Base-by-base conservation (phyloP, 2,888 invertebrate species). In the Drosophila infuscata region DNA sequence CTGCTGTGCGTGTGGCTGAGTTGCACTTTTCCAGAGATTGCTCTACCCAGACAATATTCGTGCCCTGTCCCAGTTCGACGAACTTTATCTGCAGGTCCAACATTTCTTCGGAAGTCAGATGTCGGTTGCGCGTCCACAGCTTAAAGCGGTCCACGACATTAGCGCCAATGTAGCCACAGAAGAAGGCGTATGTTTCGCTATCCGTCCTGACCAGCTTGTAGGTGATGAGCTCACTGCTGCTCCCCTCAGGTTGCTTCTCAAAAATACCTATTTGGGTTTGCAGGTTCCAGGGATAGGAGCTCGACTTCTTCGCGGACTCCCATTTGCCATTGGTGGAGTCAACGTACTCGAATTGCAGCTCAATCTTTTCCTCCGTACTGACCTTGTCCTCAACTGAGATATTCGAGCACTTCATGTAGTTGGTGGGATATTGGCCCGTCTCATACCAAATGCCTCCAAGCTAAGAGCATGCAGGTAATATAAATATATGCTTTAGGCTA, bases 381-480 rank as follows among this genome's bases (percentile, higher is more conserved):
- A 65, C 25, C 0, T 11, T 54, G 5, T 29, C 17, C 0, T 62
- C 43, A 3, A 77, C 0, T 3, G 12, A 5, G 30, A 52, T 41
- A 0, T 49, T 69, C 32, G 41, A 43, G 11, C 43, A 43, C 43
- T 43, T 43, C 43, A 43, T 43, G 43, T 43, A 43, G 43, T 43
- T 20, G 43, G 20, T 20, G 43, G 43, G 43, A 12, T 43, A 43
- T 11, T 43, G 70, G 12, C 56, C 79, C 12, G 38, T 38, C n/a
- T 77, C 76, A 41, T 48, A 77, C 79, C 79, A 77, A 36, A 15
- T 0, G 2, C 76, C 76, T 3, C 59, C 48, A n/a, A 75, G n/a
- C 76, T 77, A 25, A 17, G 29, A 29, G 15, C 17, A 54, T 6
- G 5, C 11, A 12, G 36, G 49, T 12, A 15, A 11, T 35, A 9